These are phyloP conservation scores for Odobenus rosmarus DNA, from an alignment of 2,113 vertebrate genomes.

Conservation along the genomic window DNA sequence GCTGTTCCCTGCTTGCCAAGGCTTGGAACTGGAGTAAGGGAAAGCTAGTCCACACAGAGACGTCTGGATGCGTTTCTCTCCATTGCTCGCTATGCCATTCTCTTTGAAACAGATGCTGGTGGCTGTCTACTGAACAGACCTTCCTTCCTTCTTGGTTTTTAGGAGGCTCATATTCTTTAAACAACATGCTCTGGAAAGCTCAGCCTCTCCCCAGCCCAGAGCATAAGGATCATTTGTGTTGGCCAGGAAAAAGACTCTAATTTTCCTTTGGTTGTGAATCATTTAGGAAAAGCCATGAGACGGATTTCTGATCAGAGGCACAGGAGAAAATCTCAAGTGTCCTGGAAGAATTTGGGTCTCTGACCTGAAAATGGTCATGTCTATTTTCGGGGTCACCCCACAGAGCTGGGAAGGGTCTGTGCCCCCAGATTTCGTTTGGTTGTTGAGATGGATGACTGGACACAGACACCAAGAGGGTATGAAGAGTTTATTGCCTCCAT, in stretches of 20 bases:
- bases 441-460: accelerated
- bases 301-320: not conserved
- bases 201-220: not conserved
- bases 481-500: no score
- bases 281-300: not conserved
- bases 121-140: not conserved
- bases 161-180: not conserved
- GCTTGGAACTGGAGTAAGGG: not conserved
- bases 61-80: not conserved
- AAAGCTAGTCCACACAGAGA: no score
- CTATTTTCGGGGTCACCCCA: not conserved
- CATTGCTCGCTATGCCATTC: accelerated
- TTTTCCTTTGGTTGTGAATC: not conserved
- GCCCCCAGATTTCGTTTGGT: no score
- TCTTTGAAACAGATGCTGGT: not conserved
- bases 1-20: not conserved
- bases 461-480: not conserved
- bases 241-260: not conserved
- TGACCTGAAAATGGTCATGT: no score
- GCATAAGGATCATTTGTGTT: not conserved
- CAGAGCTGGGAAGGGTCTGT: not conserved
- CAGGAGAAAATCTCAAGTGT: not conserved
- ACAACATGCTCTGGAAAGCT: not conserved
- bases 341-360: not conserved
- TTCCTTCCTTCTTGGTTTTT: no score